Percentiles rank a stretch among this genome's conserved stretches.
Conservation (phyloP, 2,113 vertebrate genomes). For the Silurus glanis region DNA sequence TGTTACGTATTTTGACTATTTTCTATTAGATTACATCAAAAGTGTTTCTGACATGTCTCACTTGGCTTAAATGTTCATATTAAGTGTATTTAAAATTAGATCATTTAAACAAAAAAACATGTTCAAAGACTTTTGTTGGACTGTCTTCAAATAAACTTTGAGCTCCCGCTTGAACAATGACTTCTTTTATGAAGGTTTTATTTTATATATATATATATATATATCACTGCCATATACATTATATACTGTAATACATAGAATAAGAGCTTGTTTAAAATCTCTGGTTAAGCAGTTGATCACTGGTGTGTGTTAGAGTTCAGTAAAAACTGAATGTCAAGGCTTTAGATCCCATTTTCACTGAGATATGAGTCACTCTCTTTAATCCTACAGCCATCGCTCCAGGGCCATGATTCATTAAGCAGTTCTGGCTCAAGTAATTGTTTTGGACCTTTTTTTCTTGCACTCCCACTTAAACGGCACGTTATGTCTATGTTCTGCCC, state of each 20-base stretch:
- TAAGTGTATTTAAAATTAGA: background rate
- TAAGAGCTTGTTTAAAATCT: slow-evolving; percentile 42
- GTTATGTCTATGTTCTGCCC: slow-evolving; percentile 22
- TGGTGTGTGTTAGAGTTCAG: slow-evolving; percentile 38
- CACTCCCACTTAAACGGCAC: slow-evolving; percentile 29
- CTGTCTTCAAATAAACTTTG: background rate
- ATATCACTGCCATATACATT: too few species aligned
- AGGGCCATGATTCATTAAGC: slow-evolving; percentile 45
- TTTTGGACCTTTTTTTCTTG: slow-evolving; percentile 39
- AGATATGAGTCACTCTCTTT: slow-evolving; percentile 25
- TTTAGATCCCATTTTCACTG: slow-evolving; percentile 26
- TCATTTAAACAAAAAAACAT: background rate
- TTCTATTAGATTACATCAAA: background rate
- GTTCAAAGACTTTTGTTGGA: background rate
- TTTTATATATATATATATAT: too few species aligned
- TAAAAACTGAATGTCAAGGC: slow-evolving; percentile 26
- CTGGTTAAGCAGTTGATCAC: slow-evolving; percentile 50
- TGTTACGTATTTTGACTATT: background rate
- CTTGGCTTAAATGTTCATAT: background rate
- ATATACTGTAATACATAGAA: background rate
- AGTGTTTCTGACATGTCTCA: background rate
- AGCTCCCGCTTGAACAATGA: background rate
- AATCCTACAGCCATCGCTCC: slow-evolving; percentile 40
- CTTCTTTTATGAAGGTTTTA: background rate
- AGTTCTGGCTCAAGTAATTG: slow-evolving; percentile 32